Base-by-base conservation (phyloP, 2,797 vertebrate species). In the Menidia menidia region DNA sequence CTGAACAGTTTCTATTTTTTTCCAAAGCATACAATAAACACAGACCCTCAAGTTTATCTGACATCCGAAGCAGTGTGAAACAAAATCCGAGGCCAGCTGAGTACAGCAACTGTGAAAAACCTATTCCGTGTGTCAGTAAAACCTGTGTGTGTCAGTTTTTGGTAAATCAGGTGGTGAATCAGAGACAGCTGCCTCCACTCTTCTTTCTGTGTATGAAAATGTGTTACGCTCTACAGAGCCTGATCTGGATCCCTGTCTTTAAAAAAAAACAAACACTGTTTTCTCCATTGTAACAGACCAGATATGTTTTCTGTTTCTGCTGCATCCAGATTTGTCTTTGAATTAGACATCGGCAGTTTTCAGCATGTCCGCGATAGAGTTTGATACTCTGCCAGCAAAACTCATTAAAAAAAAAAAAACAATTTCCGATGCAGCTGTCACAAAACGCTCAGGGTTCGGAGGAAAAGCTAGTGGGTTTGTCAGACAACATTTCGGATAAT, bases 161-260 rank as follows among this genome's bases (percentile, higher is more conserved):
- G 77, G 77, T 71, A 81, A 84, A 87, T 87, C 85, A 84, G 81
- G 73, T 83, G 75, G 53, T 83, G 77, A 81, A 88, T 80, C 72
- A 73, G 70, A 79, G 79, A 85, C 80, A 75, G 83, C 78, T 85
- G 83, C 74, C 76, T 72, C 54, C 68, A 45, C 56, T 59, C 32
- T 78, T 81, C 42, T 67, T 48, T 73, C 32, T 35, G 53, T 71
- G 60, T 64, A 75, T 69, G 60, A 13, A 76, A 77, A 82, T 75
- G 59, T 41, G 65, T 32, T 48, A 44, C 7, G 0, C 54, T 70
- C 15, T 56, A 78, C 71, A 43, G 68, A 66, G 56, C 59, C 59
- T 59, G 67, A 81, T 64, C 19, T 39, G 55, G 16, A 44, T 12
- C 33, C 41, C 47, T 1, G 18, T 52, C 12, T 9, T 30, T 61